These are phyloP conservation scores for Gastrophysa polygoni DNA, from an alignment of 2,888 invertebrate genomes.

Conservation along the genomic window DNA sequence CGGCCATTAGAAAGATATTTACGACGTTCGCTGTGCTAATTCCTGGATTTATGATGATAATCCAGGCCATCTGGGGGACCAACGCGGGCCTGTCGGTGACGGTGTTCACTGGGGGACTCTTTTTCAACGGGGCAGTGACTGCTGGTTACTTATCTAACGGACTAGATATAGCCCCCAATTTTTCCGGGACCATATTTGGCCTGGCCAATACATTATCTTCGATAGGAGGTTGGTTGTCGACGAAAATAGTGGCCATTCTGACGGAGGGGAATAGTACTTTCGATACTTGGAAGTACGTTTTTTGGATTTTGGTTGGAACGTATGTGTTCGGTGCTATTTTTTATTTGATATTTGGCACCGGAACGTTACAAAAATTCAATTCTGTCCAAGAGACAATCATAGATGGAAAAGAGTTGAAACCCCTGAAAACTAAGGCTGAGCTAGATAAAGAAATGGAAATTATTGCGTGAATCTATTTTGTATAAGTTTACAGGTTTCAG, in stretches of 20 bases:
- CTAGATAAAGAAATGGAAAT: slow-evolving; percentile 46
- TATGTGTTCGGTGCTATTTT: slow-evolving; percentile 71
- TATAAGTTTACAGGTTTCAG: no score
- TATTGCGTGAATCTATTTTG: slow-evolving; percentile 29
- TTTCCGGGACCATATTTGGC: slow-evolving; percentile 87
- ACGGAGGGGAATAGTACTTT: slow-evolving; percentile 76
- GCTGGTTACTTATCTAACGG: slow-evolving; percentile 87
- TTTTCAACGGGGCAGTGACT: slow-evolving; percentile 85
- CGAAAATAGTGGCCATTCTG: slow-evolving; percentile 79
- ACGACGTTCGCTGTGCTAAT: slow-evolving; percentile 68
- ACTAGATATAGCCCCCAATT: slow-evolving; percentile 87
- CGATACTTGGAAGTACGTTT: slow-evolving; percentile 80
- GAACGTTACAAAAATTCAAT: slow-evolving; percentile 68
- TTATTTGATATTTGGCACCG: slow-evolving; percentile 70
- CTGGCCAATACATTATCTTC: slow-evolving; percentile 87
- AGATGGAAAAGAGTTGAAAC: slow-evolving; percentile 52
- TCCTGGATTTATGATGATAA: slow-evolving; percentile 76
- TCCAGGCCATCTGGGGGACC: slow-evolving; percentile 74
- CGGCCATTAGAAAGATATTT: slow-evolving; percentile 73
- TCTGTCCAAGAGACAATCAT: slow-evolving; percentile 39
- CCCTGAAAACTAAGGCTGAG: slow-evolving; percentile 46
- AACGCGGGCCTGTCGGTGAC: slow-evolving; percentile 74
- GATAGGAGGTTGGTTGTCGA: slow-evolving; percentile 80
- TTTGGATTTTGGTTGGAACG: slow-evolving; percentile 76
- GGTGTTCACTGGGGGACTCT: slow-evolving; percentile 79